These are phyloP conservation scores for Sardinella longiceps DNA, from an alignment of 2,797 vertebrate genomes.

Conservation along the genomic window DNA sequence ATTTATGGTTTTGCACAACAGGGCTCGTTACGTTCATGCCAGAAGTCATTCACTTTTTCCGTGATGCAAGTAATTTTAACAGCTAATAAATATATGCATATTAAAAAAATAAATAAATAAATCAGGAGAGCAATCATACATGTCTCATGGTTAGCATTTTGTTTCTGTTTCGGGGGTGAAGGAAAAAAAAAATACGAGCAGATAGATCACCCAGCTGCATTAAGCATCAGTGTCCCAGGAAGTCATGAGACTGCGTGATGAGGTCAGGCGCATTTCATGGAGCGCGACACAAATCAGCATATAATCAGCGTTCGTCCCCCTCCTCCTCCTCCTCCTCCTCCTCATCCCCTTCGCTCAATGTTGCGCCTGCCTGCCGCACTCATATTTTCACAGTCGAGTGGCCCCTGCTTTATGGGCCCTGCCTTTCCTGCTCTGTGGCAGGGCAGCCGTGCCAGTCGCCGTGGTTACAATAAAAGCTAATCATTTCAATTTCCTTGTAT, in stretches of 20 bases:
- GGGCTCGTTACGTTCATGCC: background rate
- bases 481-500: slow-evolving; percentile 78
- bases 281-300: slow-evolving; percentile 63
- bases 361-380: slow-evolving; percentile 41
- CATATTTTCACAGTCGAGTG: slow-evolving; percentile 65
- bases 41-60: background rate
- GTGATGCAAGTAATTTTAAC: background rate
- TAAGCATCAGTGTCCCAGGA: background rate
- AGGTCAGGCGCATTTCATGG: slow-evolving; percentile 12
- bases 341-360: background rate
- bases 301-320: slow-evolving; percentile 64
- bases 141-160: background rate
- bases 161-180: background rate
- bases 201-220: slow-evolving; percentile 4
- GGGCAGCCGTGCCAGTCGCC: slow-evolving; percentile 58
- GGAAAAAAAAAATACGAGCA: background rate
- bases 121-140: background rate
- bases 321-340: background rate
- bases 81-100: background rate
- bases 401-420: slow-evolving; percentile 62
- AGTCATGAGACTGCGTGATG: slow-evolving; percentile 8
- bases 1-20: background rate
- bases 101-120: background rate
- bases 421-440: slow-evolving; percentile 57
- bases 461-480: slow-evolving; percentile 74